Percentiles rank a stretch among this genome's conserved stretches.
phyloP scores from a whole-genome alignment of 2,113 vertebrate species.

The Zosterops pallidus region DNA sequence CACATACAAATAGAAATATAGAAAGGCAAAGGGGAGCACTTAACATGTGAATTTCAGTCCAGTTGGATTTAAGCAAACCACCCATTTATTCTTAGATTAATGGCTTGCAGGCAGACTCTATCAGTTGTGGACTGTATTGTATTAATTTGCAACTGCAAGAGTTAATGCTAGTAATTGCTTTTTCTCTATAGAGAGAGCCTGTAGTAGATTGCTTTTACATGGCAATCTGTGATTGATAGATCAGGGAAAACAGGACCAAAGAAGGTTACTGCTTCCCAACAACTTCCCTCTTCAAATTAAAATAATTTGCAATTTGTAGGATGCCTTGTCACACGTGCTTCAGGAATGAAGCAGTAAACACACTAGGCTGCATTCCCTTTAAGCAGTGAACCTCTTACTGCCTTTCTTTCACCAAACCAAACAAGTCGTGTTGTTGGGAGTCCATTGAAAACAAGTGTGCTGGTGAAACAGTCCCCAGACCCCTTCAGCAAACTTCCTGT shows the following conservation, averaged over 20 bases:
- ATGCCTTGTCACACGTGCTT: constrained; percentile 21
- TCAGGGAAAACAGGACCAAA: constrained; percentile 57
- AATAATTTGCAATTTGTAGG: constrained; percentile 56
- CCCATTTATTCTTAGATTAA: not conserved
- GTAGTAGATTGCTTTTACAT: constrained; percentile 50
- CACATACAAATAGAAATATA: not conserved
- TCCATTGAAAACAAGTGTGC: constrained; percentile 44
- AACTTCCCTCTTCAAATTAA: constrained; percentile 39
- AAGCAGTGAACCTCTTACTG: constrained; percentile 38
- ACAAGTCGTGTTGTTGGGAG: constrained; percentile 42
- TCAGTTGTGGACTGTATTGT: constrained; percentile 11
- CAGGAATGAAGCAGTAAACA: not conserved
- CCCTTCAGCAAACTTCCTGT: constrained; percentile 63
- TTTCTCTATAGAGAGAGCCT: constrained; percentile 32
- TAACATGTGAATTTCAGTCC: not conserved
- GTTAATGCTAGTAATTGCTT: constrained; percentile 57
- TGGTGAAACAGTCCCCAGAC: constrained; percentile 53
- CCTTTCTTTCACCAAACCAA: constrained; percentile 42
- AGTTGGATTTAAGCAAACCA: not conserved
- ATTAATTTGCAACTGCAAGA: constrained; percentile 52
- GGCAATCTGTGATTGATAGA: constrained; percentile 60
- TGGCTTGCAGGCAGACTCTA: not conserved
- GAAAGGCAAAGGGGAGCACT: not conserved
- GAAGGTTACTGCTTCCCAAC: constrained; percentile 50
- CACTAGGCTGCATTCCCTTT: constrained; percentile 34